phyloP scores from a whole-genome alignment of 2,113 vertebrate species.

The Theristicus caerulescens region DNA sequence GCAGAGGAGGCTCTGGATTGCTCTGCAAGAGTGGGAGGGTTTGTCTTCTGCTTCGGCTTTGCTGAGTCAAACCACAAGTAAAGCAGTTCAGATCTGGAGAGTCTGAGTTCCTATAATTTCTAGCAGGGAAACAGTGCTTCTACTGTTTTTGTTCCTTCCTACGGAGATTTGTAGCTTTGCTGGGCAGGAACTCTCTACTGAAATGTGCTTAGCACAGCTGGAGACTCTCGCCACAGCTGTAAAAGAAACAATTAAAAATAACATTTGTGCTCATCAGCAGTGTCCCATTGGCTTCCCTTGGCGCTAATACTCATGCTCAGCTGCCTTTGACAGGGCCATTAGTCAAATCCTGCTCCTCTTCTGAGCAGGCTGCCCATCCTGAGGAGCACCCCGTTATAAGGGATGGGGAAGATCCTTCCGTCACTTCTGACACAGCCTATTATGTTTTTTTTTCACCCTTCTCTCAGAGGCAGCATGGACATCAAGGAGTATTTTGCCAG shows the following conservation, averaged over 20 bases:
- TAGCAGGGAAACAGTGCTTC: neutral
- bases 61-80: neutral
- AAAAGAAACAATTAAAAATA: constrained; percentile 64
- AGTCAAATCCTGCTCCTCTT: neutral
- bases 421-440: neutral
- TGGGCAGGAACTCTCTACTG: constrained; percentile 27
- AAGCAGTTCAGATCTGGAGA: neutral
- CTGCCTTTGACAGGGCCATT: neutral
- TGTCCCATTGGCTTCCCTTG: constrained; percentile 6
- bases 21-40: neutral
- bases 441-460: neutral
- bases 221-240: constrained; percentile 25
- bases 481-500: constrained; percentile 84
- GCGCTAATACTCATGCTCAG: neutral
- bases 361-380: neutral
- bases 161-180: constrained; percentile 31
- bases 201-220: constrained; percentile 54
- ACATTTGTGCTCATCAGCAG: constrained; percentile 52
- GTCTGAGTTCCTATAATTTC: constrained; percentile 23
- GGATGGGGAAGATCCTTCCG: neutral
- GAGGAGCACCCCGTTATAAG: neutral
- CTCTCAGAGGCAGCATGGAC: constrained; percentile 71
- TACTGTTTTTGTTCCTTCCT: constrained; percentile 13
- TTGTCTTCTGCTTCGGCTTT: neutral
- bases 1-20: neutral